phyloP scores from a whole-genome alignment of 2,797 vertebrate genomes.

The Aeoliscus strigatus region DNA sequence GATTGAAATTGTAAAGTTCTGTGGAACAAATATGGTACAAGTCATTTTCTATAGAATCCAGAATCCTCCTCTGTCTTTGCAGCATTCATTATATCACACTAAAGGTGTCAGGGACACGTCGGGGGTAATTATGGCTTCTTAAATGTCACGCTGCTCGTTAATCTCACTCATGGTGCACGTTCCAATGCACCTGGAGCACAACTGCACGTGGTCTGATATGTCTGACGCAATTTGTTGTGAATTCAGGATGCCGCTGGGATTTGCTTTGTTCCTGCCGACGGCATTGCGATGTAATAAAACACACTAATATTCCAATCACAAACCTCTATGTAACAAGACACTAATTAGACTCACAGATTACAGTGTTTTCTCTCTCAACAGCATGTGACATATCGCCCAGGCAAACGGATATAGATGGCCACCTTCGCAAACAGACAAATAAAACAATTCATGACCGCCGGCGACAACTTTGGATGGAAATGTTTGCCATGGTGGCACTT shows the following conservation, averaged over 20 bases:
- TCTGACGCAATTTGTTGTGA: constrained; percentile 21
- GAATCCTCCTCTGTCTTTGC: constrained; percentile 30
- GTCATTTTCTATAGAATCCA: constrained; percentile 53
- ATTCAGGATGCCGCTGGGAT: constrained; percentile 6
- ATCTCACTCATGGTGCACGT: constrained; percentile 43
- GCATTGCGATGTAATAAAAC: no score
- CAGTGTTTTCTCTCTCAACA: no score
- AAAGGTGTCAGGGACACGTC: constrained; percentile 54
- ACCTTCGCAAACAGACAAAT: constrained; percentile 54
- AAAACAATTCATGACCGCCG: constrained; percentile 42
- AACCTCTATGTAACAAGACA: constrained; percentile 58
- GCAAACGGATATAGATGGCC: constrained; percentile 60
- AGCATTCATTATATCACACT: constrained; percentile 51
- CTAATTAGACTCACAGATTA: no score
- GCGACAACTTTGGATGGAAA: constrained; percentile 33
- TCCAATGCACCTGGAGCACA: constrained; percentile 14
- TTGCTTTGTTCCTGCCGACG: not conserved
- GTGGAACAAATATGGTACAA: constrained; percentile 70
- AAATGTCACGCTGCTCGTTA: constrained; percentile 61
- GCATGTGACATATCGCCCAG: constrained; percentile 38
- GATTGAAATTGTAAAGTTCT: constrained; percentile 75
- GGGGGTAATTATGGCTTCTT: constrained; percentile 56
- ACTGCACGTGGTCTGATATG: constrained; percentile 12
- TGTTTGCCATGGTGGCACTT: constrained; percentile 43
- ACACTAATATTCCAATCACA: constrained; percentile 56